Conservation (phyloP, 2,113 vertebrate genomes). For the Phalacrocorax aristotelis region DNA sequence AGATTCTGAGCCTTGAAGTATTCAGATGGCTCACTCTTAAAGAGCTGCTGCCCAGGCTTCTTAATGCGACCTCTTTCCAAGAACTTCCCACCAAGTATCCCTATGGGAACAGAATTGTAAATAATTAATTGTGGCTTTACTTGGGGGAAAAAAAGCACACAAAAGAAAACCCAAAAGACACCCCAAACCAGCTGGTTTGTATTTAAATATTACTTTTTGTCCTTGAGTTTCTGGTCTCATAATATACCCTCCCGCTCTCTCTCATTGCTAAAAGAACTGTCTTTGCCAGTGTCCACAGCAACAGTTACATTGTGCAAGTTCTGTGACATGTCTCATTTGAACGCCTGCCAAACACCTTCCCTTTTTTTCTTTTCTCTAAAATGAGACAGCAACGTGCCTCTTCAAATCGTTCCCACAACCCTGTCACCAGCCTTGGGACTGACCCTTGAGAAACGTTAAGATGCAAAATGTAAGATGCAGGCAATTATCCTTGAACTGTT, state of each 20-base stretch:
- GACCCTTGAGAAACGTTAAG: not conserved
- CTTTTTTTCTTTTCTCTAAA: conserved; percentile 11
- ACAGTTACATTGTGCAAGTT: conserved; percentile 4
- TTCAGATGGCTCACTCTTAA: conserved; percentile 83
- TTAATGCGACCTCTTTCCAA: conserved; percentile 83
- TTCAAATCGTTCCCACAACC: conserved; percentile 43
- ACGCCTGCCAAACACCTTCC: conserved; percentile 30
- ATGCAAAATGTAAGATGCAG: not conserved
- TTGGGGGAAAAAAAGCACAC: not conserved
- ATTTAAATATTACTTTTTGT: not conserved
- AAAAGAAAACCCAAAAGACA: not conserved
- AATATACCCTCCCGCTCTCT: not conserved
- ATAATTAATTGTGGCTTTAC: conserved; percentile 25
- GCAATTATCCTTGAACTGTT: not conserved
- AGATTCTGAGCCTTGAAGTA: conserved; percentile 85
- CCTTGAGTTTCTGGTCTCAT: not conserved
- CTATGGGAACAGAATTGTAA: conserved; percentile 68
- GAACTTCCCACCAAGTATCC: conserved; percentile 84
- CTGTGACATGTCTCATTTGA: not conserved
- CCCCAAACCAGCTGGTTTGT: not conserved
- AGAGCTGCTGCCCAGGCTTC: conserved; percentile 87
- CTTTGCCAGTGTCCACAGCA: not conserved
- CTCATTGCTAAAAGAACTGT: not conserved
- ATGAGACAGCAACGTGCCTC: not conserved
- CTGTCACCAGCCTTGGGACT: not conserved